Evolutionary conservation across 2,888 invertebrate species (phyloP).

Genomic region (Sminthurinus aureus): DNA sequence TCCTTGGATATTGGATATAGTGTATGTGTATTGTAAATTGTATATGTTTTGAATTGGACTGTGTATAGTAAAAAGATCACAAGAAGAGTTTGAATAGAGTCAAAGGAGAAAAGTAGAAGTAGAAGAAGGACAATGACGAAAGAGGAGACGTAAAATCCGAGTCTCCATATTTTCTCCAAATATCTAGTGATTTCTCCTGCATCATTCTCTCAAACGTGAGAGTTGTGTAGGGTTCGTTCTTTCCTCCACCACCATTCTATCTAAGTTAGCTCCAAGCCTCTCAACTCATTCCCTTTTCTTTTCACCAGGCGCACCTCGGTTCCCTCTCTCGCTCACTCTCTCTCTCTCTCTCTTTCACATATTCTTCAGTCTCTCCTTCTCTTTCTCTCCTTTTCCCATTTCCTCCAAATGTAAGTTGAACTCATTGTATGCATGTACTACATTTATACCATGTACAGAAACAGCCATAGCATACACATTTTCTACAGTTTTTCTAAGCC

Average conservation of each 20-base stretch:
- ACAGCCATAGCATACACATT: background rate
- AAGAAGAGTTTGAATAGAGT: constrained; percentile 26
- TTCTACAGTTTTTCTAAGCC: background rate
- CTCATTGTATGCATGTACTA: background rate
- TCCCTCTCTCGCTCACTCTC: constrained; percentile 19
- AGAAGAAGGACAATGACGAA: constrained; percentile 11
- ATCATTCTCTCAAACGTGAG: constrained; percentile 31
- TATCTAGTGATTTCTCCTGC: constrained; percentile 43
- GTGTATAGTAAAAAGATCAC: constrained; percentile 24
- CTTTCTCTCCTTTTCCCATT: background rate
- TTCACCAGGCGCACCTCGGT: constrained; percentile 37
- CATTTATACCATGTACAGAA: background rate
- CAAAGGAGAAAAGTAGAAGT: background rate
- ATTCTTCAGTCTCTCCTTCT: background rate
- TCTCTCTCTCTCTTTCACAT: constrained; percentile 11
- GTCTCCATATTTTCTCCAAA: constrained; percentile 43
- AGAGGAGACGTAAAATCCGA: constrained; percentile 38
- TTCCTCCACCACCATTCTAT: constrained; percentile 32
- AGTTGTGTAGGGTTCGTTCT: constrained; percentile 1
- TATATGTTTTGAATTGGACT: too few species aligned
- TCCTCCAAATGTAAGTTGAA: background rate
- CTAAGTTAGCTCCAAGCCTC: constrained; percentile 11
- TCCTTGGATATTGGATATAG: too few species aligned
- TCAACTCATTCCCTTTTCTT: constrained; percentile 33
- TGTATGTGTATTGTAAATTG: too few species aligned